Evolutionary conservation across 2,888 invertebrate genomes (phyloP).

Genomic region (Drosophila kambysellisi): DNA sequence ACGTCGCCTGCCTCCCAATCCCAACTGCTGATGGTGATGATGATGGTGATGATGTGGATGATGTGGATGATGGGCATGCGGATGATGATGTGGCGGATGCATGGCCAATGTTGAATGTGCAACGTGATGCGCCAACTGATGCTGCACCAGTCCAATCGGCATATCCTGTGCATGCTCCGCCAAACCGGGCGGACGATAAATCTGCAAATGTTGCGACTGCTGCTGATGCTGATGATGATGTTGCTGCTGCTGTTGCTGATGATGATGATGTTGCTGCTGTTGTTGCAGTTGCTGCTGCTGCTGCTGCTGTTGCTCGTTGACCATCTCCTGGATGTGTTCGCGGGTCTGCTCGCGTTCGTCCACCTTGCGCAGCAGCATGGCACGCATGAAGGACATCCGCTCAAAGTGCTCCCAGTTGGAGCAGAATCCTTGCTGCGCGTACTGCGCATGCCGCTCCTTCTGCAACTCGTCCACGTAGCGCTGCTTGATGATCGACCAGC

Average conservation of each 20-base stretch:
- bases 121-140: conserved; percentile 60
- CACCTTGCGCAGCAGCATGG: conserved; percentile 79
- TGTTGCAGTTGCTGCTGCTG: conserved; percentile 68
- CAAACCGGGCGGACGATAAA: conserved; percentile 62
- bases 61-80: conserved; percentile 22
- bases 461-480: conserved; percentile 82
- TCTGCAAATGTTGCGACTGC: conserved; percentile 60
- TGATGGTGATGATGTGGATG: conserved; percentile 23
- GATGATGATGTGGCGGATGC: conserved; percentile 46
- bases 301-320: conserved; percentile 80
- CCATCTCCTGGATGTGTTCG: conserved; percentile 83
- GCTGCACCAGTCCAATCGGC: conserved; percentile 75
- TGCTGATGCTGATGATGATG: conserved; percentile 8
- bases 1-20: conserved; percentile 54
- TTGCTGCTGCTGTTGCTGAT: conserved; percentile 30
- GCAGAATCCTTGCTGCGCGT: conserved; percentile 76
- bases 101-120: conserved; percentile 57
- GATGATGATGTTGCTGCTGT: conserved; percentile 39
- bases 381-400: conserved; percentile 82
- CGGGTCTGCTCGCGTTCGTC: conserved; percentile 83
- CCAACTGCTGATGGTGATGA: conserved; percentile 28
- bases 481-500: conserved; percentile 83
- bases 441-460: conserved; percentile 81
- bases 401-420: conserved; percentile 84
- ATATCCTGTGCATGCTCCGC: conserved; percentile 74